A percentile compares a stretch with the other conserved stretches of the same genome.
Evolutionary conservation across 2,797 vertebrate species (phyloP).

Genomic region (Schizothorax lantsangensis): DNA sequence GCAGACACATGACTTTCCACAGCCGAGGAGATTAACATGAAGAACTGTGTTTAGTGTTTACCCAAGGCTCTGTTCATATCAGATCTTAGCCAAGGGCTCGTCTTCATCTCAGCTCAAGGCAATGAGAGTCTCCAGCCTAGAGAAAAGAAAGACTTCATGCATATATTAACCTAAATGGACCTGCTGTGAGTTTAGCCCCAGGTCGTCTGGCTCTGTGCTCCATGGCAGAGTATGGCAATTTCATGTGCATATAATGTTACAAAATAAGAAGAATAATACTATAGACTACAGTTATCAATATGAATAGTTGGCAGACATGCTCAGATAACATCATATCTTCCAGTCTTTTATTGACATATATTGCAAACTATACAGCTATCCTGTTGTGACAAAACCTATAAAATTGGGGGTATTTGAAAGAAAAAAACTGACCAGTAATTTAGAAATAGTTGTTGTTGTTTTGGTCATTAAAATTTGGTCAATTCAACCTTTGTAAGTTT

Average conservation of each 20-base stretch:
- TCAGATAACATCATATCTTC: neutral
- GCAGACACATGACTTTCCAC: slow-evolving; percentile 14
- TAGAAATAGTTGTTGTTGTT: neutral
- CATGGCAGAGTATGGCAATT: neutral
- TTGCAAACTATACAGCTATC: neutral
- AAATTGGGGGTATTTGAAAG: neutral
- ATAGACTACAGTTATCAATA: neutral
- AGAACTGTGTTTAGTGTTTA: slow-evolving; percentile 2
- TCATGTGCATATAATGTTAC: neutral
- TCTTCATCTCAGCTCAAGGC: slow-evolving; percentile 39
- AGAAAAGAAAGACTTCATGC: slow-evolving; percentile 20
- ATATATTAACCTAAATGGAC: slow-evolving; percentile 28
- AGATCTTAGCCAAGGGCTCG: slow-evolving; percentile 23
- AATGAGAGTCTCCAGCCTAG: neutral
- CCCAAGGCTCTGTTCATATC: neutral
- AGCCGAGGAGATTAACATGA: slow-evolving; percentile 25
- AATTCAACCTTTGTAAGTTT: neutral
- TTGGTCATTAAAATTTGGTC: neutral
- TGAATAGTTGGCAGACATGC: neutral
- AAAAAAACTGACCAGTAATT: neutral
- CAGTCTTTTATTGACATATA: neutral
- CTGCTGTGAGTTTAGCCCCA: neutral
- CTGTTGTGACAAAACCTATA: neutral
- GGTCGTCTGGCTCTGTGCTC: slow-evolving; percentile 1
- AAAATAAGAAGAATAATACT: neutral